Conservation (phyloP, 2,113 vertebrate genomes). For the Ibidorhyncha struthersii region DNA sequence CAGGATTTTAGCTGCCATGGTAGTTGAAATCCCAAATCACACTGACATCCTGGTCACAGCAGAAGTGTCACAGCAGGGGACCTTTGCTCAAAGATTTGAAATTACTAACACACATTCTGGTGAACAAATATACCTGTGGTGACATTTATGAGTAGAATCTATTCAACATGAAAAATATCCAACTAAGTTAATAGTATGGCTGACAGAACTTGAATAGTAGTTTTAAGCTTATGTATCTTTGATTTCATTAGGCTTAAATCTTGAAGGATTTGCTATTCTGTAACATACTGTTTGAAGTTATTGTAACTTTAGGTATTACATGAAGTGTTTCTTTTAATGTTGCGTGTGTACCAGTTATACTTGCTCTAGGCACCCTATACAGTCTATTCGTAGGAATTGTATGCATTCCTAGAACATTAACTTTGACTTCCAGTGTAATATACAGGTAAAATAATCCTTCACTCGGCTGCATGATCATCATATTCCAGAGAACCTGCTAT, state of each 20-base stretch:
- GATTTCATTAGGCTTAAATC: constrained; percentile 52
- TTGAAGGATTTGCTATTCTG: constrained; percentile 15
- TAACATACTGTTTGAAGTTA: constrained; percentile 12
- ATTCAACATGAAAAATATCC: constrained; percentile 8
- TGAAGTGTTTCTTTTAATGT: constrained; percentile 3
- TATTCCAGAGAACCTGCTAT: neutral
- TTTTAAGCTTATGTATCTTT: neutral
- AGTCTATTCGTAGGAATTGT: neutral
- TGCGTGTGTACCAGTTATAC: neutral
- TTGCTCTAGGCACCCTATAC: neutral
- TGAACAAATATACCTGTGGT: constrained; percentile 39
- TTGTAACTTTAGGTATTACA: neutral
- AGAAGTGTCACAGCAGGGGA: neutral
- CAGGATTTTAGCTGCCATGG: neutral
- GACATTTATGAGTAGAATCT: constrained; percentile 44
- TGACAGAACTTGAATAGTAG: constrained; percentile 1
- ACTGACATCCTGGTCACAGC: neutral
- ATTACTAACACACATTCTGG: neutral
- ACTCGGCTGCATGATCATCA: neutral
- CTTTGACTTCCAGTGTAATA: neutral
- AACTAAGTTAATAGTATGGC: constrained; percentile 32
- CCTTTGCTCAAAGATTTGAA: constrained; percentile 29
- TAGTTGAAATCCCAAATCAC: constrained; percentile 1
- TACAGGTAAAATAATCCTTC: neutral
- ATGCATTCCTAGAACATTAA: neutral